Evolutionary conservation across 2,888 invertebrate species (phyloP).

Genomic region (Entomobrya proxima): DNA sequence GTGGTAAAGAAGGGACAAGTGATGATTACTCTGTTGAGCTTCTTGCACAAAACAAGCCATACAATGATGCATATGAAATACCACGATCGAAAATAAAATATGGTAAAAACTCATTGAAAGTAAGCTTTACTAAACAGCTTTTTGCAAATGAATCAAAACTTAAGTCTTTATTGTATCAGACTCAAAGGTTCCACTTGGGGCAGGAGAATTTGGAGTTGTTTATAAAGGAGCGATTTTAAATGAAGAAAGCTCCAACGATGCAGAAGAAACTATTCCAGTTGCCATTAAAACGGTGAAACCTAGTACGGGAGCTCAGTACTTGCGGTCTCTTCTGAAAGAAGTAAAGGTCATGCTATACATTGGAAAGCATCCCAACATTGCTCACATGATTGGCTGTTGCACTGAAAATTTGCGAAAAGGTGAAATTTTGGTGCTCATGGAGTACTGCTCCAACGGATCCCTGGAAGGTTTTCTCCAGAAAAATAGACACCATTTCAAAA

Average conservation of each 20-base stretch:
- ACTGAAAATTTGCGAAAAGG: slow-evolving; percentile 55
- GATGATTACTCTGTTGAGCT: slow-evolving; percentile 33
- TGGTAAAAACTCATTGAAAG: background rate
- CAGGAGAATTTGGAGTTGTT: slow-evolving; percentile 58
- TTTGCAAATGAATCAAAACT: background rate
- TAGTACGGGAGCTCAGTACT: background rate
- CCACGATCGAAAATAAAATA: slow-evolving; percentile 20
- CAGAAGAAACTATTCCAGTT: background rate
- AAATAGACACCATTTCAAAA: slow-evolving; percentile 20
- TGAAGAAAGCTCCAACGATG: background rate
- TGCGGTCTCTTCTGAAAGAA: slow-evolving; percentile 54
- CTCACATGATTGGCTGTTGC: slow-evolving; percentile 54
- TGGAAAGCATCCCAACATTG: slow-evolving; percentile 51
- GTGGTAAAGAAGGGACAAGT: background rate
- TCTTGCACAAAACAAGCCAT: slow-evolving; percentile 48
- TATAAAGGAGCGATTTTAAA: slow-evolving; percentile 44
- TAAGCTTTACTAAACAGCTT: background rate
- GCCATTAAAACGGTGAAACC: slow-evolving; percentile 62
- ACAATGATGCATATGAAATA: slow-evolving; percentile 53
- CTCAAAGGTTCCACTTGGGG: slow-evolving; percentile 5
- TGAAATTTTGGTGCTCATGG: slow-evolving; percentile 45
- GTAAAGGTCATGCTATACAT: slow-evolving; percentile 60
- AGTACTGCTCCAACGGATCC: slow-evolving; percentile 39
- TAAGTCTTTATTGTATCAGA: slow-evolving; percentile 26
- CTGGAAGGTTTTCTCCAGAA: slow-evolving; percentile 42